phyloP scores from a whole-genome alignment of 2,113 vertebrate species.

The Phoxinus phoxinus region DNA sequence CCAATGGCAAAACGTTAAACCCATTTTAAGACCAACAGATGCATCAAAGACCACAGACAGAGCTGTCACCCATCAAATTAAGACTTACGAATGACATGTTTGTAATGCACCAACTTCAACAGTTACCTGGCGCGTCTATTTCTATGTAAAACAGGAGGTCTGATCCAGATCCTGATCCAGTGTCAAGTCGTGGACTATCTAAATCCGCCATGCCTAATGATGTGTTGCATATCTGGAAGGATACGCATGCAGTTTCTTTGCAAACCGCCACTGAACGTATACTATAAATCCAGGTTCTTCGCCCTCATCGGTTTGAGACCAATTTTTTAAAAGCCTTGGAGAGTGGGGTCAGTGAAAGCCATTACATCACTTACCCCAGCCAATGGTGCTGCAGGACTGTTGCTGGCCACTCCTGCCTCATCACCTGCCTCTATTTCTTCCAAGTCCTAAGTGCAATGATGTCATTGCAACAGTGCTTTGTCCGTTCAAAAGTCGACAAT shows the following conservation, averaged over 20 bases:
- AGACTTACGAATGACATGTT: neutral
- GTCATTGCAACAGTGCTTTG: conserved; percentile 66
- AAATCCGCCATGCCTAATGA: conserved; percentile 79
- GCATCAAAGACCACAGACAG: neutral
- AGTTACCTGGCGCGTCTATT: conserved; percentile 86
- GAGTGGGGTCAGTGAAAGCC: conserved; percentile 80
- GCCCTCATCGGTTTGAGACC: neutral
- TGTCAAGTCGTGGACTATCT: conserved; percentile 80
- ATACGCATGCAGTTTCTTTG: neutral
- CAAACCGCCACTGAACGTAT: neutral
- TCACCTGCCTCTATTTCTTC: conserved; percentile 67
- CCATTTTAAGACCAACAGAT: neutral
- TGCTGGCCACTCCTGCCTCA: conserved; percentile 88
- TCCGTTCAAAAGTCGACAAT: conserved; percentile 17
- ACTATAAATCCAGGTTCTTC: conserved; percentile 69
- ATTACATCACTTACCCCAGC: conserved; percentile 97
- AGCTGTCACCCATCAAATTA: neutral
- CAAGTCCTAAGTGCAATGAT: conserved; percentile 80
- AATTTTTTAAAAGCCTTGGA: conserved; percentile 29
- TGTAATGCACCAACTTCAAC: conserved; percentile 7
- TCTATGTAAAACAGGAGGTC: conserved; percentile 87
- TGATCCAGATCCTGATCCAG: conserved; percentile 72
- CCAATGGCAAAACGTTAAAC: neutral
- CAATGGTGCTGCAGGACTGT: conserved; percentile 91
- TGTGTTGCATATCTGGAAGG: conserved; percentile 76